phyloP scores from a whole-genome alignment of 2,888 invertebrate genomes.

The Macroteleia sp. region DNA sequence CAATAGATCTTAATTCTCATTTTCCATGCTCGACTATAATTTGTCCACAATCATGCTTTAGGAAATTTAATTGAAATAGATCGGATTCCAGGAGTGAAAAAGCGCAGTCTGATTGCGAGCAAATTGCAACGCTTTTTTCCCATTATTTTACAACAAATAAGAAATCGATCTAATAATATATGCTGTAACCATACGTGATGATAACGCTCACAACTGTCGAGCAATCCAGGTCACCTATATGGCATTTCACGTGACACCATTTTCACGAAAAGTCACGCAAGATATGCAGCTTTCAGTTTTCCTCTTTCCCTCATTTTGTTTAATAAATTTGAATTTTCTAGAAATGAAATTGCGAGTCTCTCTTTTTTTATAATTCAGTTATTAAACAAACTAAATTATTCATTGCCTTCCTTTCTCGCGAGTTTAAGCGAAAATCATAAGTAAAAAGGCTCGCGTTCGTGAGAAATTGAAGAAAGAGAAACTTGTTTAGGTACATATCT shows the following conservation, averaged over 20 bases:
- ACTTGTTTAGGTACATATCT: constrained; percentile 31
- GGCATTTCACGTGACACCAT: constrained; percentile 28
- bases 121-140: not conserved
- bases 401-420: not conserved
- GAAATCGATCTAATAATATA: constrained; percentile 24
- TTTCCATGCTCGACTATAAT: not conserved
- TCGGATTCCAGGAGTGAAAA: not conserved
- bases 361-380: not conserved
- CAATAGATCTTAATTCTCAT: not conserved
- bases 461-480: constrained; percentile 7
- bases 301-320: not conserved
- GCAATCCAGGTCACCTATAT: constrained; percentile 43
- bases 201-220: constrained; percentile 2
- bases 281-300: constrained; percentile 9
- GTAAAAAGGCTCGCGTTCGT: not conserved
- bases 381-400: not conserved
- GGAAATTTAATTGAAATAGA: too few species aligned
- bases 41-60: too few species aligned
- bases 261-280: constrained; percentile 44
- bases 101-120: too few species aligned
- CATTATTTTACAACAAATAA: constrained; percentile 19
- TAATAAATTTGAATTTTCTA: too few species aligned
- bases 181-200: constrained; percentile 28
- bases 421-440: not conserved
- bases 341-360: too few species aligned